Base-by-base conservation (phyloP, 2,888 invertebrate species). In the Agrotis exclamationis region DNA sequence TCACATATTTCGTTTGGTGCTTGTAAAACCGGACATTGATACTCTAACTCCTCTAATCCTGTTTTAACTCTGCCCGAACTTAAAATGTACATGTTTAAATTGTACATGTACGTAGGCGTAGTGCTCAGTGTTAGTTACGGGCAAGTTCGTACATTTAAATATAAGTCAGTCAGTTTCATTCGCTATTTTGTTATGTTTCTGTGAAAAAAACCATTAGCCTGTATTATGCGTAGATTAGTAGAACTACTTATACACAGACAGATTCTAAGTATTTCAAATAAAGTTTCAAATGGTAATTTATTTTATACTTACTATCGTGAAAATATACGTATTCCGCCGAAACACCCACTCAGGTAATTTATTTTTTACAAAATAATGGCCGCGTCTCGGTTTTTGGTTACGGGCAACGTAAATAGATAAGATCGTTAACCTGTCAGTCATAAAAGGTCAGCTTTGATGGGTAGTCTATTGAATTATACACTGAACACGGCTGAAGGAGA, bases 401-500 rank as follows among this genome's bases (percentile, higher is more conserved):
- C 22, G 63, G 28, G 16, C 20, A 51, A 48, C 44, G 24, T 51
- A 67, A 67, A 48, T 51, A 67, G 45, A 79, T 51, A n/a, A 74
- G 64, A 69, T 62, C 50, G 51, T 77, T 73, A 73, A 73, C 58
- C 56, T 64, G 50, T 13, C 63, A 64, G 48, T 62, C 60, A 62
- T 70, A 20, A 67, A 79, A 79, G 70, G 80, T 71, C 62, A 68
- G 28, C 58, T 47, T 62, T 75, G 60, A 64, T 66, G 53, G 24
- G 28, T 50, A 16, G 44, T 57, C 28, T 64, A 77, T 79, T 58
- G 39, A 68, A 54, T 77, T 69, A 58, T 50, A 57, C 11, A 59
- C 56, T 45, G 16, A 68, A 68, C 45, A 62, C 9, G 39, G 16
- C 47, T 62, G 33, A 71, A 72, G 39, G 45, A 50, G 51, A 77